Evolutionary conservation across 2,113 vertebrate genomes (phyloP).

Genomic region (Mugil cephalus): DNA sequence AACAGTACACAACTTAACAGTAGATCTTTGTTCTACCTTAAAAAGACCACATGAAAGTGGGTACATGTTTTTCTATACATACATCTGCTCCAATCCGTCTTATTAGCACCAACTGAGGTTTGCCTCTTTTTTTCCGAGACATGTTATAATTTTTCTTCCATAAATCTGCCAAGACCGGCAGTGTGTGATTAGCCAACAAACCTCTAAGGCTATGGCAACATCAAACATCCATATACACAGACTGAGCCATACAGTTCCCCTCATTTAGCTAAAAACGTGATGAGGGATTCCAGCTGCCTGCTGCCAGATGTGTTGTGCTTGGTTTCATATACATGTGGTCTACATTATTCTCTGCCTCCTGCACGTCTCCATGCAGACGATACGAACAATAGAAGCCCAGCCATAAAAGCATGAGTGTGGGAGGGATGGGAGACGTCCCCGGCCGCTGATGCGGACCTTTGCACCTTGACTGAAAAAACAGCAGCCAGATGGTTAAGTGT

Average conservation of each 20-base stretch:
- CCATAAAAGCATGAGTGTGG: slow-evolving; percentile 68
- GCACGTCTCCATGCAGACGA: slow-evolving; percentile 64
- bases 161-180: slow-evolving; percentile 80
- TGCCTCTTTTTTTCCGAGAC: slow-evolving; percentile 61
- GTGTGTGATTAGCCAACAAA: slow-evolving; percentile 76
- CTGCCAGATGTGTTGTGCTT: slow-evolving; percentile 81
- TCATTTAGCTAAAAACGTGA: slow-evolving; percentile 70
- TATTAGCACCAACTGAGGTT: slow-evolving; percentile 67
- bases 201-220: slow-evolving; percentile 80
- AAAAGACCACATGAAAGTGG: slow-evolving; percentile 38
- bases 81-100: slow-evolving; percentile 61
- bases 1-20: slow-evolving; percentile 34
- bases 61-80: slow-evolving; percentile 35
- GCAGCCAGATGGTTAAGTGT: slow-evolving; percentile 78
- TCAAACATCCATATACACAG: slow-evolving; percentile 76
- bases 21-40: slow-evolving; percentile 29
- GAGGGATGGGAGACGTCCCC: slow-evolving; percentile 65
- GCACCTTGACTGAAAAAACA: slow-evolving; percentile 71
- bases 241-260: slow-evolving; percentile 67
- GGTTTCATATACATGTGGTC: slow-evolving; percentile 78
- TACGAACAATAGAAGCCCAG: slow-evolving; percentile 79
- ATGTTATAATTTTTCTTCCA: slow-evolving; percentile 78
- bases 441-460: slow-evolving; percentile 67
- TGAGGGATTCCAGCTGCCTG: slow-evolving; percentile 70
- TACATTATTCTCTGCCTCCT: slow-evolving; percentile 70